phyloP scores from a whole-genome alignment of 2,113 vertebrate species.

The Axis porcinus region DNA sequence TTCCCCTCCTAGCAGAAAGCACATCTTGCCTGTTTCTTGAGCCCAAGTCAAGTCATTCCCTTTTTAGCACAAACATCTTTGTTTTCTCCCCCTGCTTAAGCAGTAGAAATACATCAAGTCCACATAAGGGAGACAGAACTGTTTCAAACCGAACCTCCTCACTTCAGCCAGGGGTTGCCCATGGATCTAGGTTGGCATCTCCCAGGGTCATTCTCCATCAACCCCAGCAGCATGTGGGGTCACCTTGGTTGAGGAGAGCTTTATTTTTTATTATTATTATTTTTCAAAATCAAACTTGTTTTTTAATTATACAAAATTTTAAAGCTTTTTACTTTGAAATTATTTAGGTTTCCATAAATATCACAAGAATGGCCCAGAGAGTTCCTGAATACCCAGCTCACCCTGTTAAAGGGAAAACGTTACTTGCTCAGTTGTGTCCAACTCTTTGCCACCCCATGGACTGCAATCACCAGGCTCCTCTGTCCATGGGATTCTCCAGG shows the following conservation, averaged over 20 bases:
- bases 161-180: not conserved
- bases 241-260: not conserved
- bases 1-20: not conserved
- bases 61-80: conserved; percentile 2
- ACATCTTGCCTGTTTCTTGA: not conserved
- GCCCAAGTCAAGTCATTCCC: not conserved
- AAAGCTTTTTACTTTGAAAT: not conserved
- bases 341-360: not conserved
- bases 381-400: not conserved
- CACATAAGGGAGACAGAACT: not conserved
- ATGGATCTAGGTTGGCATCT: not conserved
- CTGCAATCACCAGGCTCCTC: not conserved
- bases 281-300: not conserved
- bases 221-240: fast-evolving
- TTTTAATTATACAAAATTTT: not conserved
- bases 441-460: not conserved
- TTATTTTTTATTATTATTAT: not conserved
- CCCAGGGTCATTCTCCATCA: not conserved
- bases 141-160: not conserved
- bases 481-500: not conserved
- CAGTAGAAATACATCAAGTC: not conserved
- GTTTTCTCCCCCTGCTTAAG: not conserved
- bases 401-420: not conserved
- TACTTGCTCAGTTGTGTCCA: not conserved
- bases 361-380: not conserved